These are phyloP conservation scores for Caenorhabditis angaria DNA, from an alignment of 2,888 invertebrate genomes.

Conservation along the genomic window DNA sequence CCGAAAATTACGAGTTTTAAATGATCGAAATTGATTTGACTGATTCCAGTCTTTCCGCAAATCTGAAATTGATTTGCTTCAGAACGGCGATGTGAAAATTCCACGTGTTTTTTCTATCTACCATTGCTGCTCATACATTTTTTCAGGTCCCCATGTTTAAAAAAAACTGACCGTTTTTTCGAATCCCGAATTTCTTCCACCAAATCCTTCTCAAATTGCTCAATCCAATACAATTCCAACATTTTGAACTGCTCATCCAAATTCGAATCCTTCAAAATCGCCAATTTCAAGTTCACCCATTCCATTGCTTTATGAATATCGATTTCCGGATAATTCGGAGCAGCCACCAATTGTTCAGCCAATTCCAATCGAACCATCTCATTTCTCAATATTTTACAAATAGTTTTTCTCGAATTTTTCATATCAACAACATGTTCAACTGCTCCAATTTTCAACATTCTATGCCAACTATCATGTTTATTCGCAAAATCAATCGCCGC, in stretches of 20 bases:
- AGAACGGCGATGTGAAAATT: too few relatives aligned
- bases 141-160: too few relatives aligned
- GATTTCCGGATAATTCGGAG: slow-evolving; percentile 20
- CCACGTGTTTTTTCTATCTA: too few relatives aligned
- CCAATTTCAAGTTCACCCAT: slow-evolving; percentile 17
- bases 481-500: slow-evolving; percentile 93
- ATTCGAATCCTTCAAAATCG: not conserved
- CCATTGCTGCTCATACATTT: too few relatives aligned
- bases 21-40: not conserved
- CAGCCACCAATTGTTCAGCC: slow-evolving; percentile 5
- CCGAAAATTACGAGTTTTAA: not conserved
- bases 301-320: slow-evolving; percentile 18
- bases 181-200: slow-evolving; percentile 13
- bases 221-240: slow-evolving; percentile 6
- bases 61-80: too few relatives aligned
- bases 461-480: slow-evolving; percentile 94
- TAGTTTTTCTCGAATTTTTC: slow-evolving; percentile 11
- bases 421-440: slow-evolving; percentile 75
- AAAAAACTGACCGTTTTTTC: slow-evolving; percentile 8
- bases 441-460: slow-evolving; percentile 93
- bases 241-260: not conserved
- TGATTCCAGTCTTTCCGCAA: not conserved
- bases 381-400: slow-evolving; percentile 15
- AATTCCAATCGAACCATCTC: slow-evolving; percentile 33
- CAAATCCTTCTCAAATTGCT: slow-evolving; percentile 14